Evolutionary conservation across 2,797 vertebrate species (phyloP).

Genomic region (Hyperoplus lanceolatus): DNA sequence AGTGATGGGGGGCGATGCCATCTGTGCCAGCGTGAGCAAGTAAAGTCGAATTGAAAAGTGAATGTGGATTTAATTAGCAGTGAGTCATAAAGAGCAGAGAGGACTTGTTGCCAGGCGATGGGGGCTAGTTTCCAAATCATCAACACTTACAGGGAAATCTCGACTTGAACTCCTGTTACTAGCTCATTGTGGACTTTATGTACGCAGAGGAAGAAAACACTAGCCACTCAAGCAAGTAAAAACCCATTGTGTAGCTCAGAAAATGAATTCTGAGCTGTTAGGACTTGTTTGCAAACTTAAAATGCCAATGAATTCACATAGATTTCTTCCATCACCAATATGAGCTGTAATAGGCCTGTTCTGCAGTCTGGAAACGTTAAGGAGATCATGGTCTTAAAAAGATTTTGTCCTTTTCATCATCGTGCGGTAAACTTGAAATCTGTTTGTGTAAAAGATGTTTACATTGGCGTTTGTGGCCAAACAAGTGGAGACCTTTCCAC

Average conservation of each 20-base stretch:
- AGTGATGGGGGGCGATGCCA: constrained; percentile 54
- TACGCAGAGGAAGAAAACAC: constrained; percentile 36
- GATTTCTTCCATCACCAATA: neutral
- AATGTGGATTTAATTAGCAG: constrained; percentile 87
- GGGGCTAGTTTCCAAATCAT: constrained; percentile 81
- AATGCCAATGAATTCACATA: neutral
- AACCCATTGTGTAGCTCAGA: neutral
- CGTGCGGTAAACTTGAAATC: neutral
- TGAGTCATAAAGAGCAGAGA: constrained; percentile 76
- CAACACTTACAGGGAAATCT: constrained; percentile 62
- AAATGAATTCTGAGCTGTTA: neutral
- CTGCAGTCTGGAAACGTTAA: neutral
- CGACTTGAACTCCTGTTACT: constrained; percentile 29
- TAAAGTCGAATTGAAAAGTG: constrained; percentile 62
- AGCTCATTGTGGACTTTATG: constrained; percentile 49
- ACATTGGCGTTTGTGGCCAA: constrained; percentile 6
- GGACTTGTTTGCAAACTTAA: neutral
- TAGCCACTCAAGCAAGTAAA: neutral
- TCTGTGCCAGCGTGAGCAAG: constrained; percentile 68
- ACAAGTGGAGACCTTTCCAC: constrained; percentile 9
- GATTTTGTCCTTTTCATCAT: neutral
- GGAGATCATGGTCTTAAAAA: neutral
- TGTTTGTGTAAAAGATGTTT: constrained; percentile 15
- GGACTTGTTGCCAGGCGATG: constrained; percentile 76
- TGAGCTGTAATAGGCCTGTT: neutral